Evolutionary conservation across 2,113 vertebrate species (phyloP).

Genomic region (Lepus europaeus): DNA sequence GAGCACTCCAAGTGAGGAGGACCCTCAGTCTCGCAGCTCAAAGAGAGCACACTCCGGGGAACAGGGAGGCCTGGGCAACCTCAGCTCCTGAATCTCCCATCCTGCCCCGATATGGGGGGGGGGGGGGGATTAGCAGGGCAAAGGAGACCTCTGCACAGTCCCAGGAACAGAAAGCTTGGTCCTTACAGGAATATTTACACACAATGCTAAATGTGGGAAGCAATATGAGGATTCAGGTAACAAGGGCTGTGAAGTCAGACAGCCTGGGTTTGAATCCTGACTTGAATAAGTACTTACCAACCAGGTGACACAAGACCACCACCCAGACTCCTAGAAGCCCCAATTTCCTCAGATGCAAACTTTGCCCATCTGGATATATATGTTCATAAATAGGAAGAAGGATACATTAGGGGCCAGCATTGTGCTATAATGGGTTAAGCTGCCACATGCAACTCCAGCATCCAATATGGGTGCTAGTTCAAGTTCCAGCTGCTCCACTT

Average conservation of each 20-base stretch:
- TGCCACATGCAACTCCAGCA: no score
- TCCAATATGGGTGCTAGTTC: no score
- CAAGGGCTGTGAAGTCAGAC: neutral
- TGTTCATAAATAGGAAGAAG: neutral
- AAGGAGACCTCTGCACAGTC: neutral
- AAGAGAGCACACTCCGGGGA: neutral
- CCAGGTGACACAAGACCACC: neutral
- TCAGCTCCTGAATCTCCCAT: neutral
- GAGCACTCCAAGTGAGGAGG: neutral
- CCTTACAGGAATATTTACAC: neutral
- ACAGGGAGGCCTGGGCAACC: neutral
- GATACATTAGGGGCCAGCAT: no score
- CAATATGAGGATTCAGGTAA: neutral
- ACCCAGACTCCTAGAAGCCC: neutral
- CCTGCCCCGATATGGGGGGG: neutral
- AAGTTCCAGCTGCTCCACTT: no score
- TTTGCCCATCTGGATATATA: neutral
- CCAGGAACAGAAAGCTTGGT: neutral
- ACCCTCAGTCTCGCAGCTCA: neutral
- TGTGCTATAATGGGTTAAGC: no score
- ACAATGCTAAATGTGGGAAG: neutral
- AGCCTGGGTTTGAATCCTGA: neutral
- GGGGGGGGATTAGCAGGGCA: fast-evolving
- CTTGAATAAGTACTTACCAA: neutral
- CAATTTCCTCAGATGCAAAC: neutral